Percentiles rank a stretch among this genome's conserved stretches.
phyloP scores from a whole-genome alignment of 2,797 vertebrate species.

The Pangasius sanitwongsei region DNA sequence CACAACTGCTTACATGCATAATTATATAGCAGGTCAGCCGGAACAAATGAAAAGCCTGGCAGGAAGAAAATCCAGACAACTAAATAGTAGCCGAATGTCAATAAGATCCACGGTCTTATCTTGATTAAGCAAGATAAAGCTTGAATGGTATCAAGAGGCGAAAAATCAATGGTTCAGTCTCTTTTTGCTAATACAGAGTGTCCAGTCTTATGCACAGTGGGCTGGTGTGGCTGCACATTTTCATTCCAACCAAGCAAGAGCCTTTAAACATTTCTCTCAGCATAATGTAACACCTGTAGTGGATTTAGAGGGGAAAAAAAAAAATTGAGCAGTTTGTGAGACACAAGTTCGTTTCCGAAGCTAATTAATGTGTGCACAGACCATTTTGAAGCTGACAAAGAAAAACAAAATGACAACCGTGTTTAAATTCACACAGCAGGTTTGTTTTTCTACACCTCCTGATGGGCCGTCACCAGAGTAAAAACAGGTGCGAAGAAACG shows the following conservation, averaged over 20 bases:
- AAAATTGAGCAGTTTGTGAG: conserved; percentile 12
- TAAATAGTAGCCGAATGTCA: neutral
- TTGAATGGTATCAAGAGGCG: neutral
- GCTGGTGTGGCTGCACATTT: neutral
- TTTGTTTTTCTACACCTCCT: conserved; percentile 30
- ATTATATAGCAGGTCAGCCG: neutral
- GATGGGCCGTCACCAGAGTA: neutral
- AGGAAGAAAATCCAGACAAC: conserved; percentile 4
- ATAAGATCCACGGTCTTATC: neutral
- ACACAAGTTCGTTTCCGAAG: conserved; percentile 9
- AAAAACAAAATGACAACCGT: conserved; percentile 31
- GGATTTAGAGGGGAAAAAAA: neutral
- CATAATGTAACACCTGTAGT: conserved; percentile 37
- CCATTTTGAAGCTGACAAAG: conserved; percentile 7
- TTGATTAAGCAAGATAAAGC: neutral
- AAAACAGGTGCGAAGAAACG: neutral
- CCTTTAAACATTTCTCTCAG: conserved; percentile 19
- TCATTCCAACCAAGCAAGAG: neutral
- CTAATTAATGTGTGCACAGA: conserved; percentile 32
- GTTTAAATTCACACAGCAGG: conserved; percentile 45
- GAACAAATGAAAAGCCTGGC: neutral
- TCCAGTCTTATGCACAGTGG: neutral
- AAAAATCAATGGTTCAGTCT: neutral
- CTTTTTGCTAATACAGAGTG: neutral
- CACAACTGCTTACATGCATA: neutral